Base-by-base conservation (phyloP, 2,797 vertebrate genomes). In the Gouania willdenowi region DNA sequence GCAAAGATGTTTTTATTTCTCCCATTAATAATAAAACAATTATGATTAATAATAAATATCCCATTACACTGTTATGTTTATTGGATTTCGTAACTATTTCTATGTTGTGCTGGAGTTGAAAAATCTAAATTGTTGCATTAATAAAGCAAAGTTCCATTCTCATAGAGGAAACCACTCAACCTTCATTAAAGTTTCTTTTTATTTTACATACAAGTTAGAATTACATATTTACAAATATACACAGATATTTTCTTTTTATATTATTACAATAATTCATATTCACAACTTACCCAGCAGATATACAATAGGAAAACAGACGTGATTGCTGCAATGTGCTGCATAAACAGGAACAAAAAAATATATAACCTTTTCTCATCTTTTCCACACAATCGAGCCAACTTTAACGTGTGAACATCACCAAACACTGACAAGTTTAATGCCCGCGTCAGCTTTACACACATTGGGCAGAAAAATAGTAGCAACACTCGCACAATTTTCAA, bases 141-240 rank as follows among this genome's bases (percentile, higher is more conserved):
- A n/a, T n/a, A n/a, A n/a, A n/a, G n/a, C n/a, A n/a, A n/a, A n/a
- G n/a, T n/a, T n/a, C n/a, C n/a, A n/a, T n/a, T n/a, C n/a, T 2
- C 1, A n/a, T 66, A 62, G 35, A 77, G 67, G 66, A 81, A 79
- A 76, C 55, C 41, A 70, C 77, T 69, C 77, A 69, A 63, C 82
- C 71, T 94, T 94, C 94, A 94, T 93, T 94, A 84, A 88, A 85
- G 77, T 83, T 71, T 82, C 58, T 82, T 79, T 77, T 81, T 43
- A 73, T 82, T 81, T 81, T 82, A 88, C 83, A 87, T 88, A 91
- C 83, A 93, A 80, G 71, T 88, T 81, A 88, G 87, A 91, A 81
- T 84, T 87, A 88, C 75, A 88, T 86, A 90, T 92, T 83, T 91
- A 91, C 86, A 91, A 78, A 82, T 89, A 66, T 90, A 87, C 81